Evolutionary conservation across 2,797 vertebrate genomes (phyloP).

Genomic region (Phrynocephalus vlangalii): DNA sequence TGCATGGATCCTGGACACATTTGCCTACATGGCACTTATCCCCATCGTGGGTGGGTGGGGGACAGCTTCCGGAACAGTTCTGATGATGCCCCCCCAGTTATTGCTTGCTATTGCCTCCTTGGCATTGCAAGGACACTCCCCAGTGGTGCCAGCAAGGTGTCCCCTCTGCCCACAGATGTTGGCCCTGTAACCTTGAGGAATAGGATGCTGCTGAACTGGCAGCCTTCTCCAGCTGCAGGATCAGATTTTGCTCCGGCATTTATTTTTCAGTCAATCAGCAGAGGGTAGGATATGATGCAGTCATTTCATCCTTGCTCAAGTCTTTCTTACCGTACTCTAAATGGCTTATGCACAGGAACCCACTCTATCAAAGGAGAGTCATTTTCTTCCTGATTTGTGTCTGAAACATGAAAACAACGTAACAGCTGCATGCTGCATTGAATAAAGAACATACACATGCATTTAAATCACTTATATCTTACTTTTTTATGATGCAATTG

Average conservation of each 20-base stretch:
- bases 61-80: too few species aligned
- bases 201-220: conserved; percentile 1
- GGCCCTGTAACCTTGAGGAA: too few species aligned
- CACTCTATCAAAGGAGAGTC: conserved; percentile 69
- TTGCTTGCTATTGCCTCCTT: too few species aligned
- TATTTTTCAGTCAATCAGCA: background rate
- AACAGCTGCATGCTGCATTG: conserved; percentile 85
- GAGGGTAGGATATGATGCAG: background rate
- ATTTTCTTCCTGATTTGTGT: conserved; percentile 82
- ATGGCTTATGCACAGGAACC: conserved; percentile 64
- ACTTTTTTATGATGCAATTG: conserved; percentile 75
- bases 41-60: too few species aligned
- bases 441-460: conserved; percentile 81
- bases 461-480: conserved; percentile 76
- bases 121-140: too few species aligned
- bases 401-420: conserved; percentile 82
- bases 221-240: conserved; percentile 7
- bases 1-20: too few species aligned
- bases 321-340: conserved; percentile 60
- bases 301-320: conserved; percentile 36
- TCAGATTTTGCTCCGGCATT: background rate
- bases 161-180: too few species aligned
- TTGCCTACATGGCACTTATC: too few species aligned
- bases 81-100: too few species aligned
- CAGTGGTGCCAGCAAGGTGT: too few species aligned